Evolutionary conservation across 92 coral and sea anemone species (phyloP).

Genomic region (Palythoa grandis): DNA sequence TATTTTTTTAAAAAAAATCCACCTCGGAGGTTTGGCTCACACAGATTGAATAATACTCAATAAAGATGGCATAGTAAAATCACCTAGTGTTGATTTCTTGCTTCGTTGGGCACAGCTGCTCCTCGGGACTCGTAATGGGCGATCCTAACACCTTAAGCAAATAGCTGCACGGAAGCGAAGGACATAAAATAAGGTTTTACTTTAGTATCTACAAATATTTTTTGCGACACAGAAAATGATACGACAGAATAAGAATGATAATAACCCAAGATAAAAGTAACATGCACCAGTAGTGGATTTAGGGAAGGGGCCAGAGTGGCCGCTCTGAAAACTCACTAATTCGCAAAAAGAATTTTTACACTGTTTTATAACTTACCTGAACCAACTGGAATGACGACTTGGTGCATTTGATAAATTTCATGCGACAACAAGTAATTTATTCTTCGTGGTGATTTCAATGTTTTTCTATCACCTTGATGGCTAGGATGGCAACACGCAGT

Average conservation of each 20-base stretch:
- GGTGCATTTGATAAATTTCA: too few relatives aligned
- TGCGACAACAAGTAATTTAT: too few relatives aligned
- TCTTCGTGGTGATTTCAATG: too few relatives aligned
- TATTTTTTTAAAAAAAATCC: neutral
- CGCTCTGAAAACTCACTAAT: neutral
- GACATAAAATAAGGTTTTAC: neutral
- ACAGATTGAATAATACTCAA: neutral
- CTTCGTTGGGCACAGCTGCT: neutral
- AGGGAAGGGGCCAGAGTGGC: too few relatives aligned
- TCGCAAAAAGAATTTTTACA: neutral
- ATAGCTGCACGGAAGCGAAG: slow-evolving; percentile 1
- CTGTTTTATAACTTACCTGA: slow-evolving; percentile 62
- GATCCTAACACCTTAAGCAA: neutral
- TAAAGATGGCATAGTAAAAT: neutral
- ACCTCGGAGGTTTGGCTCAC: neutral
- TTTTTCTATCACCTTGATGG: too few relatives aligned
- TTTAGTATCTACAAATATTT: neutral
- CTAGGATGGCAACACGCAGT: too few relatives aligned
- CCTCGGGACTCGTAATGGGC: neutral
- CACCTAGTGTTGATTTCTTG: neutral
- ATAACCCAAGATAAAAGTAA: neutral
- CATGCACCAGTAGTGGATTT: neutral
- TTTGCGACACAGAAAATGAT: neutral
- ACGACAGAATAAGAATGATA: neutral
- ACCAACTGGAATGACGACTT: slow-evolving; percentile 28